Conservation (phyloP, 2,113 vertebrate species). For the Chitala chitala region DNA sequence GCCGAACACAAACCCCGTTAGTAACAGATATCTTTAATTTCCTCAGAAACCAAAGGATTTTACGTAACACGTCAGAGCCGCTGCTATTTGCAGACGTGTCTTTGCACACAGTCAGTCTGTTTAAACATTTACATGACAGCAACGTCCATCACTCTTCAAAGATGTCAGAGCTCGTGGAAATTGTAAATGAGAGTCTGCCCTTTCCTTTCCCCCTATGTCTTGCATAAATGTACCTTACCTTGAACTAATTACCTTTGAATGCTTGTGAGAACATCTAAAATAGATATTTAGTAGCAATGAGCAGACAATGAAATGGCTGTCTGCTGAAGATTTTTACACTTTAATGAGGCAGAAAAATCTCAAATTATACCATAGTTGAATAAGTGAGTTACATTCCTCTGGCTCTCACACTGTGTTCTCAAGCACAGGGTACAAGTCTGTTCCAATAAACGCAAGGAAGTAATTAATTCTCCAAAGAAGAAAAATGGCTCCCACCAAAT, state of each 20-base stretch:
- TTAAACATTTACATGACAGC: not conserved
- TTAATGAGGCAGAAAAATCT: slow-evolving; percentile 23
- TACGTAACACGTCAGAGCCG: no score
- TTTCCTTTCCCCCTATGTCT: not conserved
- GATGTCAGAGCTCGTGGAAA: not conserved
- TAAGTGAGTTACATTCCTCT: not conserved
- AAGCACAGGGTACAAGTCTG: not conserved
- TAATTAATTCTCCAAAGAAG: not conserved
- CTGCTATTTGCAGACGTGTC: no score
- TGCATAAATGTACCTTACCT: not conserved
- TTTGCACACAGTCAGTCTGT: no score
- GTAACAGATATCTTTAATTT: no score
- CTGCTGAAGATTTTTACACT: slow-evolving; percentile 21
- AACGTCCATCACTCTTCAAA: not conserved
- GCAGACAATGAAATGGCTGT: not conserved
- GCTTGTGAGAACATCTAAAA: slow-evolving; percentile 8
- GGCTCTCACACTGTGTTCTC: not conserved
- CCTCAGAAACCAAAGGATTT: no score
- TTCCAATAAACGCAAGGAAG: not conserved
- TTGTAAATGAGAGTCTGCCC: not conserved
- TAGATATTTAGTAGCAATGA: not conserved
- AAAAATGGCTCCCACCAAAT: slow-evolving; percentile 1
- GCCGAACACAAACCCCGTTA: no score
- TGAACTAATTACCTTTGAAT: slow-evolving; percentile 14
- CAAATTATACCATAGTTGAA: not conserved